Percentiles rank a stretch among this genome's conserved stretches.
Evolutionary conservation across 2,797 vertebrate genomes (phyloP).

Genomic region (Vultur gryphus): DNA sequence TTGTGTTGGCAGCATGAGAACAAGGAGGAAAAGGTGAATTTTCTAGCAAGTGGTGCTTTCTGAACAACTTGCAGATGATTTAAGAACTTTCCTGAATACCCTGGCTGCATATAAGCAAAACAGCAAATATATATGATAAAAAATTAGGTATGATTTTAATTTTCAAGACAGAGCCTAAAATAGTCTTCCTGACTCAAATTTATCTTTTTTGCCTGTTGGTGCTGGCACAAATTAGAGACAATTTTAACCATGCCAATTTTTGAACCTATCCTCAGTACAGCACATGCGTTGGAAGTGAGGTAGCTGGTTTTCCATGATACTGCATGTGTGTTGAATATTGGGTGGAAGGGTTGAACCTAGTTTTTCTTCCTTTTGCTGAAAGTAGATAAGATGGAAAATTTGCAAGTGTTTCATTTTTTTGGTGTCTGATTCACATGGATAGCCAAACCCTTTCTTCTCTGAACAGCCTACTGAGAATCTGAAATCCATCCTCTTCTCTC

Average conservation of each 20-base stretch:
- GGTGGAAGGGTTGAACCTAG: neutral
- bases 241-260: neutral
- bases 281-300: neutral
- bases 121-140: neutral
- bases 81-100: neutral
- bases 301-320: neutral
- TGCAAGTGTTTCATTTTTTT: neutral
- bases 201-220: neutral
- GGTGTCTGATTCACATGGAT: neutral
- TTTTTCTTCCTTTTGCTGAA: neutral
- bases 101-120: neutral
- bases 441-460: neutral
- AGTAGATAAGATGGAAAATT: neutral
- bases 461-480: neutral
- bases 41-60: neutral
- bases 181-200: neutral
- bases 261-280: neutral
- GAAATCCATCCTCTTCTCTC: constrained; percentile 17
- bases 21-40: neutral
- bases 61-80: neutral
- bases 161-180: neutral
- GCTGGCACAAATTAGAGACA: neutral
- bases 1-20: neutral
- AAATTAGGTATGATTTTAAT: neutral
- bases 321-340: neutral